Conservation (phyloP, 2,888 invertebrate species). For the Tachina lurida region DNA sequence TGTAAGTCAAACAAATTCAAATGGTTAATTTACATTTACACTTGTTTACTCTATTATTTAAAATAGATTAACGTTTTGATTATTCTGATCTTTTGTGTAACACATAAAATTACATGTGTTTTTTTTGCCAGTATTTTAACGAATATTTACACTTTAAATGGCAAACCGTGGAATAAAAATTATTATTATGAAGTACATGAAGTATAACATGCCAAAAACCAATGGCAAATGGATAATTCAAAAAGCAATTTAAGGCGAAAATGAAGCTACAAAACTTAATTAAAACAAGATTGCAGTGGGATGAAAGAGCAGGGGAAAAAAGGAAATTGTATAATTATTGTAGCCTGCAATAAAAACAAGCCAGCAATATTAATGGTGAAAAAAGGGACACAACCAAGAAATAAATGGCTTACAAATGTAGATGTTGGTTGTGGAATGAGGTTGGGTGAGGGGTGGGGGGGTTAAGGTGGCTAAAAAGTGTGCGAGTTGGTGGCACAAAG, state of each 20-base stretch:
- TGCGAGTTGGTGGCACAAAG: slow-evolving; percentile 34
- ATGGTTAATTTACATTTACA: slow-evolving; percentile 29
- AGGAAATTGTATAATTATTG: slow-evolving; percentile 40
- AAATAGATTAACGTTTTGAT: slow-evolving; percentile 50
- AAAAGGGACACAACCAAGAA: not conserved
- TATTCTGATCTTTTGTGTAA: slow-evolving; percentile 44
- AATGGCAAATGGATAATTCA: slow-evolving; percentile 50
- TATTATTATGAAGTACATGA: slow-evolving; percentile 44
- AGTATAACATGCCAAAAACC: not conserved
- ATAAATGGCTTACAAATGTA: not conserved
- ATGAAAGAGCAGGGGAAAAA: not conserved
- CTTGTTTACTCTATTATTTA: slow-evolving; percentile 44
- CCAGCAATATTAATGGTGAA: not conserved
- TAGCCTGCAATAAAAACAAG: slow-evolving; percentile 36
- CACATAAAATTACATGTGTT: slow-evolving; percentile 65
- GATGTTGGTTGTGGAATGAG: not conserved
- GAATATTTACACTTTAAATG: slow-evolving; percentile 63
- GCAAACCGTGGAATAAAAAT: slow-evolving; percentile 43
- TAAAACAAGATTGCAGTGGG: slow-evolving; percentile 13
- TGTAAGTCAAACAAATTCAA: not conserved
- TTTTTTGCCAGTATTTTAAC: slow-evolving; percentile 48
- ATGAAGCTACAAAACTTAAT: slow-evolving; percentile 48
- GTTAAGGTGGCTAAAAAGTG: not conserved
- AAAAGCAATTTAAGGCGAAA: slow-evolving; percentile 63
- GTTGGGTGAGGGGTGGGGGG: no score